Evolutionary conservation across 2,888 invertebrate species (phyloP), one percentile per base, ranked within the genome.

Genomic region (Chromoteleia sp.): DNA sequence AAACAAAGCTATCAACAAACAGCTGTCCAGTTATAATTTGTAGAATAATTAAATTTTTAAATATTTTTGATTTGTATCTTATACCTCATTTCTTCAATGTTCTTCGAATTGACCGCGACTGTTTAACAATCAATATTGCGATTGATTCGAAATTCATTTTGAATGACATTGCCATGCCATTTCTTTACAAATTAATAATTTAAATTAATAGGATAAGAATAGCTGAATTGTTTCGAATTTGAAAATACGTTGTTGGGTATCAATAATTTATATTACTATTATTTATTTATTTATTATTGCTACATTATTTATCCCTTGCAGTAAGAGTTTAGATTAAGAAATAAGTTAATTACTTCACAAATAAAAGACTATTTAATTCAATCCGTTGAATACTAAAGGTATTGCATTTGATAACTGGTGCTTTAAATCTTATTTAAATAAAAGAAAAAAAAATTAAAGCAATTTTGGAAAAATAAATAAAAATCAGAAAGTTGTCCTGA

Each of bases 91-190:
- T 71, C 29, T 29, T 7, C 19, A 58, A 58, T 63, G 48, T 63
- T 14, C 33, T 70, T 79, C 54, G 73, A 79, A 79, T 79, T 41
- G 43, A 65, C 30, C 52, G 78, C 59, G 67, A 78, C 25, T 29
- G 36, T 63, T 19, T 15, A 5, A 29, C 4, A 30, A n/a, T 43
- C 17, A 8, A 39, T 21, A 59, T 73, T 59, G 67, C 67, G 73
- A 50, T 78, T 30, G 67, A 78, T 78, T 78, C 67, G 59, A 73
- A 59, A 67, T 59, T 19, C 45, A 56, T 65, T 65, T 19, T 14
- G 12, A 33, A 45, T 36, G 33, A 52, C 33, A 71, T 73, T 79
- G 79, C 79, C 79, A 79, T 79, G 71, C 70, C 73, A 71, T 78
- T 65, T 70, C 2, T 45, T 21, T 29, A 58, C 36, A 36, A 33